Percentiles rank a stretch among this genome's conserved stretches.
Conservation (phyloP, 2,888 invertebrate genomes). For the Xanthostigma xanthostigma region DNA sequence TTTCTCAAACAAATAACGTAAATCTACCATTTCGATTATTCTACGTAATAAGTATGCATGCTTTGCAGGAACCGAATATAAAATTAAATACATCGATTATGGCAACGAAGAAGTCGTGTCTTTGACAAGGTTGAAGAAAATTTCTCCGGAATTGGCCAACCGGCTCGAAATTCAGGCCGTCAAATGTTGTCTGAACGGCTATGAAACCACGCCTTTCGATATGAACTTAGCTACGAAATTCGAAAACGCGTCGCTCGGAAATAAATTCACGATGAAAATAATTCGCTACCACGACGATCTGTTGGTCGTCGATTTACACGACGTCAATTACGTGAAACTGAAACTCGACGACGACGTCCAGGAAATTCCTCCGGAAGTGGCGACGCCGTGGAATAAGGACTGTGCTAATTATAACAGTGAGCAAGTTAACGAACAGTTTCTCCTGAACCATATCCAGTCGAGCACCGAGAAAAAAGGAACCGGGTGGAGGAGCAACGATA, state of each 20-base stretch:
- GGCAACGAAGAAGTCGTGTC: slow-evolving; percentile 80
- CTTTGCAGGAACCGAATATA: slow-evolving; percentile 21
- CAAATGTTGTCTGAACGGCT: slow-evolving; percentile 58
- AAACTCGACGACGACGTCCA: neutral
- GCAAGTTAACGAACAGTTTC: too few relatives aligned
- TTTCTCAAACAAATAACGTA: too few relatives aligned
- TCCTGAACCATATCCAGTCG: too few relatives aligned
- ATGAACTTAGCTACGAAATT: slow-evolving; percentile 42
- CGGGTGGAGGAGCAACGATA: too few relatives aligned
- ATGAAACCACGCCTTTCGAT: slow-evolving; percentile 37
- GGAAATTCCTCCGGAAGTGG: neutral
- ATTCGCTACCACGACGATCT: slow-evolving; percentile 36
- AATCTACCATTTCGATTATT: too few relatives aligned
- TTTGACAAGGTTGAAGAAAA: slow-evolving; percentile 40
- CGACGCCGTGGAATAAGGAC: neutral
- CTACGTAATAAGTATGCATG: too few relatives aligned
- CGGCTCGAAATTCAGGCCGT: slow-evolving; percentile 57
- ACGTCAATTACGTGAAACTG: slow-evolving; percentile 23
- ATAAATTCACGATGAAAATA: slow-evolving; percentile 41
- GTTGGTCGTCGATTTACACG: slow-evolving; percentile 45
- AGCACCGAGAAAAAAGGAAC: too few relatives aligned
- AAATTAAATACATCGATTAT: slow-evolving; percentile 84
- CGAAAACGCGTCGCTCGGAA: slow-evolving; percentile 53
- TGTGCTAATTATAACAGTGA: too few relatives aligned
- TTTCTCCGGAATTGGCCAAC: slow-evolving; percentile 45